phyloP scores from a whole-genome alignment of 2,113 vertebrate genomes.

The Heterocephalus glaber region DNA sequence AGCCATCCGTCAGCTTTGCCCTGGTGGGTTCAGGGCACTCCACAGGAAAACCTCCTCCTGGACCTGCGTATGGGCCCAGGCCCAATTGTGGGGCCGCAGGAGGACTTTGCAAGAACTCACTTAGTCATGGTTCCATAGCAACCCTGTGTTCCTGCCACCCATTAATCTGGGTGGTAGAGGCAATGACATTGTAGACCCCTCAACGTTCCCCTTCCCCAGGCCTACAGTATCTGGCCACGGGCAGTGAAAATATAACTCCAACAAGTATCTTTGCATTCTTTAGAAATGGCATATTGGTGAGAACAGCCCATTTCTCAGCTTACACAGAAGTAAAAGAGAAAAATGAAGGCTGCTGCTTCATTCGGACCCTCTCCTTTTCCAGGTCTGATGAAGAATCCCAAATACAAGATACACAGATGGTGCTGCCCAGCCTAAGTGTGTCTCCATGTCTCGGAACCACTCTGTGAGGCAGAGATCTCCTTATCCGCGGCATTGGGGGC shows the following conservation, averaged over 20 bases:
- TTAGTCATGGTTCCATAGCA: neutral
- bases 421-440: neutral
- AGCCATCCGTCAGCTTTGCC: neutral
- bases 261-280: neutral
- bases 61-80: neutral
- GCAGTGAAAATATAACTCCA: neutral
- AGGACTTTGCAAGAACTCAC: neutral
- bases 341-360: neutral
- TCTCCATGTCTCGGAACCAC: neutral
- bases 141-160: conserved; percentile 3
- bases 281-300: neutral
- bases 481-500: rapidly evolving
- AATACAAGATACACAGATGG: rapidly evolving
- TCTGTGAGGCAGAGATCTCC: neutral
- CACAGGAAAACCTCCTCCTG: neutral
- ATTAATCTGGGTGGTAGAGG: neutral
- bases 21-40: neutral
- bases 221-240: neutral
- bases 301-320: neutral
- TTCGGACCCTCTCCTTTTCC: neutral
- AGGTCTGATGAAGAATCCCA: neutral
- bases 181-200: neutral
- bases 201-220: neutral
- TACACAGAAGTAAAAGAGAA: neutral
- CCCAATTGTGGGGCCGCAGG: neutral